Evolutionary conservation across 37 sponge, comb jelly and placozoan genomes (phyloP), one percentile per base, ranked within the genome.

Genomic region (Bolinopsis microptera): DNA sequence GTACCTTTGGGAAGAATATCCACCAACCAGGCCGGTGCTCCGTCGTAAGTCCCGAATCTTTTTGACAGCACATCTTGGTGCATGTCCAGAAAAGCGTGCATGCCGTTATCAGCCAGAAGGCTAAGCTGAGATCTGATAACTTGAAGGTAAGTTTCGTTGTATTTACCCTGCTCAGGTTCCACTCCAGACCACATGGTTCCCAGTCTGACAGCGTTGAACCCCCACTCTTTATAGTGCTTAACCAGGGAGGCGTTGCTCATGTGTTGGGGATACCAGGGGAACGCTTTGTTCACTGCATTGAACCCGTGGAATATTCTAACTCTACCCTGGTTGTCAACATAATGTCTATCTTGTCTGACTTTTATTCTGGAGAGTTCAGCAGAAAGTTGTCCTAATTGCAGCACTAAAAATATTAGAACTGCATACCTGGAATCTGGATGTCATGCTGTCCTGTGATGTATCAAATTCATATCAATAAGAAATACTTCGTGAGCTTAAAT

Each of bases 161-260:
- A 97, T 26, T 93, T 30, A 21, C 96, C 97, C 35, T 80, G 93
- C 25, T 72, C 22, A 22, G 97, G 96, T 72, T 97, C 97, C 25
- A 93, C 96, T 75, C 97, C 97, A 8, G 96, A 96, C 97, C 97
- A 97, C 97, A 97, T 97, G 94, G 96, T 94, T 0, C 97, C 97
- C 0, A 95, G 77, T 39, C 97, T 95, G 94, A 72, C 75, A 8
- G 31, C 75, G 31, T 72, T 72, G 26, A 72, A 72, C 2, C 75
- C 75, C 75, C 75, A 72, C 31, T 72, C 75, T 28, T 72, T 72
- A n/a, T 72, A 72, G 27, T 28, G 27, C 31, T n/a, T 28, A 8
- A 72, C 31, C 3, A 72, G 75, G 3, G 75, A 30, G 3, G n/a
- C 18, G 75, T 72, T 72, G 75, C 26, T 30, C 75, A 72, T 30